Base-by-base conservation (phyloP, 37 sponge, comb jelly and placozoan genomes). In the Chondrilla cf. caribensis region DNA sequence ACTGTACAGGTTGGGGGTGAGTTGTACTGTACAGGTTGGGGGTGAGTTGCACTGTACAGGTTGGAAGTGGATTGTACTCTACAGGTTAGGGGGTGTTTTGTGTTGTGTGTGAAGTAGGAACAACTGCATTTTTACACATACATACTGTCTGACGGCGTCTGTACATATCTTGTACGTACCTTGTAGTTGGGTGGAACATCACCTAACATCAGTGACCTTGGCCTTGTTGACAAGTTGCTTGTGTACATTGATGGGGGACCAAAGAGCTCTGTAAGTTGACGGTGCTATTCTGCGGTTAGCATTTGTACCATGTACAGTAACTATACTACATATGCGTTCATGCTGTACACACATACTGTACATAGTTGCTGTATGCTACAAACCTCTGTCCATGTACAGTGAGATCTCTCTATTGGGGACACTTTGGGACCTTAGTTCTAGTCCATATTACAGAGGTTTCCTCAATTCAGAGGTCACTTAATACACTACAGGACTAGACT, bases 1-100 rank as follows among this genome's bases (percentile, higher is more conserved):
- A 33, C 65, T 97, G 80, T 84, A 88, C 25, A 83, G 82, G 14
- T 82, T 97, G 35, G 98, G 54, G 19, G 39, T 78, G 79, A 25
- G 79, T 78, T 7, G 35, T 78, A 8, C 18, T 62, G 29, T 28
- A 28, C 6, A 7, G 8, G 25, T n/a, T n/a, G n/a, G n/a, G n/a
- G n/a, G n/a, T n/a, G n/a, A n/a, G n/a, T 97, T 0, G 98, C 95
- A 33, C 65, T 97, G 80, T 84, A 88, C 25, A 83, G 82, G 14
- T 82, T 97, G 35, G 98, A 26, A 41, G 39, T 78, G 79, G 8
- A 55, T 78, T 7, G 35, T 78, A 8, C 18, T 62, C 18, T 28
- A 28, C 6, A 7, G 8, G 25, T n/a, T n/a, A n/a, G n/a, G n/a
- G n/a, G n/a, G n/a, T n/a, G n/a, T n/a, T 47, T 47, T 47, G 51